These are phyloP conservation scores for Chydorus sphaericus DNA, from an alignment of 2,888 invertebrate species.

Conservation along the genomic window DNA sequence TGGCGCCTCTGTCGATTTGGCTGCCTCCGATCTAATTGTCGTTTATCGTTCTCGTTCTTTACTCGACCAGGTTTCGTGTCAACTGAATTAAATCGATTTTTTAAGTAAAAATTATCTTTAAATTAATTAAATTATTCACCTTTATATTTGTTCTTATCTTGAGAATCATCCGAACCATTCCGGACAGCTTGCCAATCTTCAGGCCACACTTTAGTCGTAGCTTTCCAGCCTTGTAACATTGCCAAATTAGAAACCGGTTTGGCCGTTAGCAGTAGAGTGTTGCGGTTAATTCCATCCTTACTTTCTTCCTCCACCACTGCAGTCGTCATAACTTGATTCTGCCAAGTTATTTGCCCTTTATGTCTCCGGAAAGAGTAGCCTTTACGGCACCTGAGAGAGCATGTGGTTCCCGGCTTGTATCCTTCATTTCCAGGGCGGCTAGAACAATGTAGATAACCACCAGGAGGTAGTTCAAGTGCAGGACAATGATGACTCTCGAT, in stretches of 20 bases:
- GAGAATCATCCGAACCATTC: background rate
- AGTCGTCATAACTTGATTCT: background rate
- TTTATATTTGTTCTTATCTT: background rate
- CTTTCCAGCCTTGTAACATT: constrained; percentile 11
- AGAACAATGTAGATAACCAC: constrained; percentile 13
- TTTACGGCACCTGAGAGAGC: constrained; percentile 10
- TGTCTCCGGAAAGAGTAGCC: constrained; percentile 9
- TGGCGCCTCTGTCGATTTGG: background rate
- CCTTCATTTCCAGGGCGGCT: constrained; percentile 5
- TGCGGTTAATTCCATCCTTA: too few relatives aligned
- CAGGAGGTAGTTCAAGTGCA: constrained; percentile 10
- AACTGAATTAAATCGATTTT: background rate
- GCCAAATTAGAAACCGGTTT: background rate
- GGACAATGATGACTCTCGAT: constrained; percentile 12
- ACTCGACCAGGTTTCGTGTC: background rate
- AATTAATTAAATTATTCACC: background rate
- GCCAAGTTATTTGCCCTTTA: background rate
- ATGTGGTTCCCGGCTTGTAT: constrained; percentile 12
- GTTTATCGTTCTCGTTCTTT: background rate
- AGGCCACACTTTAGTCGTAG: background rate
- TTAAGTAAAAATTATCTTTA: background rate
- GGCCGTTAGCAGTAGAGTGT: background rate
- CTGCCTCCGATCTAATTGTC: background rate
- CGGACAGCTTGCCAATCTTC: background rate
- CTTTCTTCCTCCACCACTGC: background rate